A percentile compares a stretch with the other conserved stretches of the same genome.
Evolutionary conservation across 2,797 vertebrate genomes (phyloP).

Genomic region (Lutjanus campechanus): DNA sequence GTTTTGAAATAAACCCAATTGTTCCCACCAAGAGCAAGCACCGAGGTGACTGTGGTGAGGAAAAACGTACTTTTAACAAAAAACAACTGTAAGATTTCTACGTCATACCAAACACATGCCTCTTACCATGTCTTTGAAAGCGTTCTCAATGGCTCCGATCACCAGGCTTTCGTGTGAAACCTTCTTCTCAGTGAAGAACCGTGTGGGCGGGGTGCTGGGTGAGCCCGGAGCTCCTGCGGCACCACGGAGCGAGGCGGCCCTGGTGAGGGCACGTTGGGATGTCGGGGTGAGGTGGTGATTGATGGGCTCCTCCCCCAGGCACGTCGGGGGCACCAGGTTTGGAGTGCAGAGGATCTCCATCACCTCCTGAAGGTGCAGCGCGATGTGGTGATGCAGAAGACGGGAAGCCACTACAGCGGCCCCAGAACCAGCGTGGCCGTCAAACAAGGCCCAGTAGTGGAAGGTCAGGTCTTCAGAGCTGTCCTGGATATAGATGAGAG

Average conservation of each 20-base stretch:
- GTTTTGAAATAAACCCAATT: too few species aligned
- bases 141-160: slow-evolving; percentile 95
- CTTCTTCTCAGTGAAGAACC: slow-evolving; percentile 98
- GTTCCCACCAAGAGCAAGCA: too few species aligned
- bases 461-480: slow-evolving; percentile 90
- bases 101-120: neutral
- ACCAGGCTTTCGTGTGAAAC: slow-evolving; percentile 95
- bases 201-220: slow-evolving; percentile 89
- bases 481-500: slow-evolving; percentile 67
- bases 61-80: too few species aligned
- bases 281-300: slow-evolving; percentile 76
- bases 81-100: too few species aligned
- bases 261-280: slow-evolving; percentile 89
- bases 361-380: slow-evolving; percentile 94
- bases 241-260: slow-evolving; percentile 92
- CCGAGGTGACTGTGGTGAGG: too few species aligned
- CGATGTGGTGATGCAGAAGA: slow-evolving; percentile 93
- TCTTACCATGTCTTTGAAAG: slow-evolving; percentile 97
- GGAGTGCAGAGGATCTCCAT: slow-evolving; percentile 92
- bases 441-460: slow-evolving; percentile 97
- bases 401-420: slow-evolving; percentile 93
- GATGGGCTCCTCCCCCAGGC: slow-evolving; percentile 92
- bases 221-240: slow-evolving; percentile 92
- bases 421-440: slow-evolving; percentile 95
- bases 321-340: slow-evolving; percentile 88